Evolutionary conservation across 1,140 invertebrate genomes (phyloP), one percentile per base, ranked within the genome.

Genomic region (Formica exsecta): DNA sequence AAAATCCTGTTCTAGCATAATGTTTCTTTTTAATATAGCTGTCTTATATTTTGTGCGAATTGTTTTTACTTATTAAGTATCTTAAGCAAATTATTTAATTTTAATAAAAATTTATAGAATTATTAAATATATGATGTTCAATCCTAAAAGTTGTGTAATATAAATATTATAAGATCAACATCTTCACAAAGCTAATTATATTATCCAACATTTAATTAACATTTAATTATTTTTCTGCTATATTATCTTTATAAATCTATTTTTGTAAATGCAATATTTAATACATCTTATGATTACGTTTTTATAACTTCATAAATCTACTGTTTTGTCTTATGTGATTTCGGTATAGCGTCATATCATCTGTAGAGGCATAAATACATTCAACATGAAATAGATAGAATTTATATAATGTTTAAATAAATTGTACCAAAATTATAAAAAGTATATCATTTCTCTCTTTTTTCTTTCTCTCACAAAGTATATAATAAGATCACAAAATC

Each of bases 221-320:
- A 74, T 57, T 75, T 19, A 5, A 38, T 74, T 75, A n/a, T n/a
- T 4, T 29, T 19, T 38, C 41, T 38, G 13, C 22, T 61, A 16
- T 2, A 32, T 76, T 75, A 29, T 75, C 22, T 61, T 76, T 44
- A 22, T 41, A 29, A 62, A 62, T 22, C 1, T 29, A 68, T n/a
- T n/a, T 0, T 64, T 44, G 9, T 16, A 76, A 76, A 57, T 41
- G 6, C 9, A 22, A 41, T 16, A 3, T 16, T 75, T 16, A 75
- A 61, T 61, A 41, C 16, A 74, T 48, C 8, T 36, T 75, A 4
- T 29, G 25, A 48, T 9, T n/a, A 11, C 1, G 25, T 51, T 73
- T 73, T 2, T 73, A 32, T 54, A n/a, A 1, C 5, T 57, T n/a
- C 6, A 73, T 51, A 73, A 54, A 73, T 73, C 19, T n/a, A 3